Evolutionary conservation across 2,888 invertebrate species (phyloP), one percentile per base, ranked within the genome.

Genomic region (Mesorhabditis sp.): DNA sequence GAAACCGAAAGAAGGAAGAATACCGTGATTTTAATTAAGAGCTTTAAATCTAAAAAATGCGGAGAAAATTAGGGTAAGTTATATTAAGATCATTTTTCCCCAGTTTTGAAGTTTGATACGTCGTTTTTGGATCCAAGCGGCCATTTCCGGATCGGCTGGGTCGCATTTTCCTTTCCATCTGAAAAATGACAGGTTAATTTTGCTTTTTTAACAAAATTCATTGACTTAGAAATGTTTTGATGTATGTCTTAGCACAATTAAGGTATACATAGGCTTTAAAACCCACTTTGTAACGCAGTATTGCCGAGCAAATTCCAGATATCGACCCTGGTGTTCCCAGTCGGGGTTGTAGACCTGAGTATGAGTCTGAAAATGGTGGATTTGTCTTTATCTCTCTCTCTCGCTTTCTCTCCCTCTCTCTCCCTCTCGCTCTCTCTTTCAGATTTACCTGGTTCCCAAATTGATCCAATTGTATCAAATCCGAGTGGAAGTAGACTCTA

Each of bases 401-500:
- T 28, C 28, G 1, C 28, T 28, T 2, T 28, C 28, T 28, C 28
- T 28, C 28, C 2, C 28, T 1, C 28, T 28, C 28, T 28, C 28
- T 28, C 28, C 28, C 28, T 28, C 1, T 1, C 28, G 28, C 1
- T 28, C 28, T 28, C 28, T 28, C 28, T 28, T 28, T 28, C 2
- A 1, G 28, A 28, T 0, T 50, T 50, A 50, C 58, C 58, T 50
- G 58, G 2, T n/a, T 50, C 28, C 44, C 70, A 3, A 67, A 10
- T 44, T 71, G 44, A 10, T 66, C 45, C 7, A 74, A 73, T 41
- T 76, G 67, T 28, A 74, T 68, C 13, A 63, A 41, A 5, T 70
- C 62, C 0, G 78, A 76, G 15, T 76, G 72, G 28, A 77, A 45
- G 66, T 92, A 94, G 13, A 96, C 92, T 71, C 94, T 90, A 65